Evolutionary conservation across 1,140 invertebrate species (phyloP).

Genomic region (Nylanderia fulva): DNA sequence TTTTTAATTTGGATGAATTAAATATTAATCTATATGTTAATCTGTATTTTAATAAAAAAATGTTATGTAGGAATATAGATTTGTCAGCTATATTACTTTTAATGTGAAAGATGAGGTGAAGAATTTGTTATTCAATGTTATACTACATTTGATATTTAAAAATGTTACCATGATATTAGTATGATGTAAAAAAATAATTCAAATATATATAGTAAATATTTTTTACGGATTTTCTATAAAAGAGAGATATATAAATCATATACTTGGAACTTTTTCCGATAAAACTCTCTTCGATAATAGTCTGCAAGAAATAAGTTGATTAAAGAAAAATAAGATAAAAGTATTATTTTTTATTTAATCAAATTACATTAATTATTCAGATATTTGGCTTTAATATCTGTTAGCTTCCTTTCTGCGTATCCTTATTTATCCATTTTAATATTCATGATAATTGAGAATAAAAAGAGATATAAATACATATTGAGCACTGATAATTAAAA

Average conservation of each 20-base stretch:
- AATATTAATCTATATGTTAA: neutral
- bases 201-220: neutral
- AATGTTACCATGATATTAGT: neutral
- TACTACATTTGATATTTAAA: neutral
- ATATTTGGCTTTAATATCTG: neutral
- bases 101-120: neutral
- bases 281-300: neutral
- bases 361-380: slow-evolving; percentile 9
- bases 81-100: neutral
- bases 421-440: slow-evolving; percentile 9
- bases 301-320: neutral
- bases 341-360: neutral
- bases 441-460: neutral
- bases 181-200: neutral
- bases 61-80: neutral
- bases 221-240: neutral
- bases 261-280: neutral
- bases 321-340: neutral
- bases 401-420: neutral
- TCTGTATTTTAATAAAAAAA: slow-evolving; percentile 22
- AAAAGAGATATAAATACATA: neutral
- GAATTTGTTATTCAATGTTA: slow-evolving; percentile 14
- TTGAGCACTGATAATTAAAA: neutral
- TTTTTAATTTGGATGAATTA: neutral
- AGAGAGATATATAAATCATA: neutral